Base-by-base conservation (phyloP, 2,113 vertebrate genomes). In the Micronycteris hirsuta region DNA sequence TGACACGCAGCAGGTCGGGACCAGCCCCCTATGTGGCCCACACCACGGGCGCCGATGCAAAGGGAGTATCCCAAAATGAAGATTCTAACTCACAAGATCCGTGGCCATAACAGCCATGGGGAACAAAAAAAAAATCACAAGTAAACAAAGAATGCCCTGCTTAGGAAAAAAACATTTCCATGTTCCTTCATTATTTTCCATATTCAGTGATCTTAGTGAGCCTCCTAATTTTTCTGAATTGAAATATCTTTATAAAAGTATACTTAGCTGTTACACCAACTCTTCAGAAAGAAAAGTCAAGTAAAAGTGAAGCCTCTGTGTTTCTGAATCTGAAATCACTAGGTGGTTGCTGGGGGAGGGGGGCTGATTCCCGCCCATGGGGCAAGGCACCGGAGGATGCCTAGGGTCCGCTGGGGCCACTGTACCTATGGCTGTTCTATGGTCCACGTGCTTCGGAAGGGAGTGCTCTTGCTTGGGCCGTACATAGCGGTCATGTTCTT, bases 201-300 rank as follows among this genome's bases (percentile, higher is more conserved):
- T n/a, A 90, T 81, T 61, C 52, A 74, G 5, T 56, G 63, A 84
- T 87, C 58, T 96, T 22, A 83, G 45, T 54, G 87, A 93, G 74
- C 38, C 49, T 78, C 28, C 58, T 47, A 3, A 22, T 86, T 89
- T 93, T 70, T 33, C 56, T 82, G 45, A 93, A 24, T 86, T 80
- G 68, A 77, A 96, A 82, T 80, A 43, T 31, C 63, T 85, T 96
- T 82, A 85, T 84, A 65, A 82, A 93, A 94, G 73, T 83, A 38
- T 11, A n/a, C 56, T 76, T 41, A 41, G 47, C 41, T 14, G 47
- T 91, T 36, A 45, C 13, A 88, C 22, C 54, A 94, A 49, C 45
- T 71, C 13, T 76, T 80, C 36, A 43, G 58, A 54, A 56, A 47
- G 45, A 71, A 85, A 90, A 36, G 47, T 65, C 52, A 86, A 73